Base-by-base conservation (phyloP, 2,888 invertebrate genomes). In the Rotaria macrura region DNA sequence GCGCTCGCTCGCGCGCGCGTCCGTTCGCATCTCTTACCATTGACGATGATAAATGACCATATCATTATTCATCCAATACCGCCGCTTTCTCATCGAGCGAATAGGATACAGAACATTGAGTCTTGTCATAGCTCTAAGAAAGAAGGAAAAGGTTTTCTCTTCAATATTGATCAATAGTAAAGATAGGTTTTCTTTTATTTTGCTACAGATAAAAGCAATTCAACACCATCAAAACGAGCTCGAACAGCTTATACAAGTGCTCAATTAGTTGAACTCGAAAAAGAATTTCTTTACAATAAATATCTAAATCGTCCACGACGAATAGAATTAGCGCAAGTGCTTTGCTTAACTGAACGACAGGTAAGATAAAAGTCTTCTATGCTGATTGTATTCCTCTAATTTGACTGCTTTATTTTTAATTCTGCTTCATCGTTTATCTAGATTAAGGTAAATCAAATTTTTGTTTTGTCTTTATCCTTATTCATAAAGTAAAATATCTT, bases 181-280 rank as follows among this genome's bases (percentile, higher is more conserved):
- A 65, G 65, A 65, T 65, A 65, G 65, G n/a, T n/a, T n/a, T n/a
- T n/a, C n/a, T n/a, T n/a, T n/a, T n/a, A 34, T 34, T 34, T 34
- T 57, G 25, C 29, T 20, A 65, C 38, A 65, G 65, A 65, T 65
- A 65, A 65, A 65, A 65, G 65, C 65, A 65, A 65, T 65, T 65
- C 65, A 34, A 65, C 65, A 65, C 65, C 91, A 9, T 88, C 91
- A 29, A 95, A 95, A 90, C 92, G 95, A 86, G 93, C 94, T 0
- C 92, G 95, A 40, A 95, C 95, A 0, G 95, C 95, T 0, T 95
- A 95, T 90, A 94, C 95, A 0, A 94, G 94, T 87, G 92, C 93
- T 0, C 95, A 95, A 89, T 91, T 95, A 65, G 93, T 94, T 9
- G 94, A 94, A 89, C 91, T 95, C 84, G 95, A 95, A 89, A 94